Conservation (phyloP, 2,888 invertebrate genomes). For the Priocnemis perturbator region DNA sequence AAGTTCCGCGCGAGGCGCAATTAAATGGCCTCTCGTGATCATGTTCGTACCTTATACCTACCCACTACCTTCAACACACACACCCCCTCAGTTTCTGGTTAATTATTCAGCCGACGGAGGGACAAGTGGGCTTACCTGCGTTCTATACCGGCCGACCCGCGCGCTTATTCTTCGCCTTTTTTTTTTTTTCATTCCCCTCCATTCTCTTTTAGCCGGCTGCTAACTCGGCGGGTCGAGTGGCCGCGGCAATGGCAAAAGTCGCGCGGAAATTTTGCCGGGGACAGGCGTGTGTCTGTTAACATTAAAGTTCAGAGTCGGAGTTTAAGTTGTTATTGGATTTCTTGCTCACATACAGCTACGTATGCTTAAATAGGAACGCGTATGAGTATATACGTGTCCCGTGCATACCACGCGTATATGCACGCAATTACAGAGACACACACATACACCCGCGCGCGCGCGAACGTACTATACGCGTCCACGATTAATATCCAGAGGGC, state of each 20-base stretch:
- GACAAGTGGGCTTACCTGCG: neutral
- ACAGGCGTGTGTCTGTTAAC: slow-evolving; percentile 17
- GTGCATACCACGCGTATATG: slow-evolving; percentile 1
- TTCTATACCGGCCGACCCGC: neutral
- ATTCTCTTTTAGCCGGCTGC: slow-evolving; percentile 1
- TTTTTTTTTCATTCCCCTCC: neutral
- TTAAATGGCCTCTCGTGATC: slow-evolving; percentile 32
- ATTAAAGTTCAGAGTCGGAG: slow-evolving; percentile 9
- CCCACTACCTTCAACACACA: neutral
- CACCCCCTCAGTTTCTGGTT: neutral
- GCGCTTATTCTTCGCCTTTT: neutral
- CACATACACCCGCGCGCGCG: neutral
- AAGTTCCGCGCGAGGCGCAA: slow-evolving; percentile 12
- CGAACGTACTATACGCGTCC: neutral
- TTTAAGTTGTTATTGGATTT: slow-evolving; percentile 24
- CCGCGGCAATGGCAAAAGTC: slow-evolving; percentile 6
- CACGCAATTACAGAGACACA: neutral
- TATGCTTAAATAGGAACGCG: neutral
- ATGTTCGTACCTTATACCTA: slow-evolving; percentile 10
- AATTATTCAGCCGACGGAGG: slow-evolving; percentile 5
- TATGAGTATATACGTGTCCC: neutral
- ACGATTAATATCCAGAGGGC: slow-evolving; percentile 1
- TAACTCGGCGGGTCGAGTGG: slow-evolving; percentile 11
- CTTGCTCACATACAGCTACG: neutral
- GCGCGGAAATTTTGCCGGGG: slow-evolving; percentile 7